These are phyloP conservation scores for Helicolenus hilgendorfi DNA, from an alignment of 2,797 vertebrate genomes.

Conservation along the genomic window DNA sequence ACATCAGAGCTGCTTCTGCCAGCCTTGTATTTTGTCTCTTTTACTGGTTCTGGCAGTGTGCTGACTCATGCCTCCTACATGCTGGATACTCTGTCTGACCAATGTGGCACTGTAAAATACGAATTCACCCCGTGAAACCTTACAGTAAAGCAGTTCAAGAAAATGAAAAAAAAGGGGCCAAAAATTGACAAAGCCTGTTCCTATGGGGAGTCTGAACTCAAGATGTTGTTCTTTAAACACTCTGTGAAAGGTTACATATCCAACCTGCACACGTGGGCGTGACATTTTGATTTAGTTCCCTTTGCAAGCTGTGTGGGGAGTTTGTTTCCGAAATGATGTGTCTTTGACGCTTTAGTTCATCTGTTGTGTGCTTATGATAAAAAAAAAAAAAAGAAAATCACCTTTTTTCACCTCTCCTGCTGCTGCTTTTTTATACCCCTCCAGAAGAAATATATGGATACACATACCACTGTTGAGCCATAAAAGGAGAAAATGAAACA, in stretches of 20 bases:
- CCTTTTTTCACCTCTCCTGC: neutral
- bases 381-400: neutral
- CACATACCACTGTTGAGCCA: neutral
- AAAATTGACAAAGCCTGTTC: neutral
- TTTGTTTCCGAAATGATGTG: slow-evolving; percentile 28
- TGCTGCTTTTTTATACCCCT: slow-evolving; percentile 1
- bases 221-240: slow-evolving; percentile 36
- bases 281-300: slow-evolving; percentile 53
- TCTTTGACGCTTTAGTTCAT: neutral
- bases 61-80: slow-evolving; percentile 23
- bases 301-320: slow-evolving; percentile 14
- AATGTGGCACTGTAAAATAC: slow-evolving; percentile 7
- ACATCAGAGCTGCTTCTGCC: slow-evolving; percentile 2
- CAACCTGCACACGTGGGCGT: neutral
- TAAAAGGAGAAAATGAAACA: slow-evolving; percentile 5
- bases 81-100: neutral
- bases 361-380: slow-evolving; percentile 10
- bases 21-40: slow-evolving; percentile 17
- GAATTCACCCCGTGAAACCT: slow-evolving; percentile 9
- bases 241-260: slow-evolving; percentile 34
- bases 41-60: neutral
- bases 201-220: slow-evolving; percentile 26
- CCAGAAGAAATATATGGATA: slow-evolving; percentile 7
- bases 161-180: neutral
- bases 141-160: neutral